Conservation (phyloP, 1,140 invertebrate species). For the Drosophila mauritiana region DNA sequence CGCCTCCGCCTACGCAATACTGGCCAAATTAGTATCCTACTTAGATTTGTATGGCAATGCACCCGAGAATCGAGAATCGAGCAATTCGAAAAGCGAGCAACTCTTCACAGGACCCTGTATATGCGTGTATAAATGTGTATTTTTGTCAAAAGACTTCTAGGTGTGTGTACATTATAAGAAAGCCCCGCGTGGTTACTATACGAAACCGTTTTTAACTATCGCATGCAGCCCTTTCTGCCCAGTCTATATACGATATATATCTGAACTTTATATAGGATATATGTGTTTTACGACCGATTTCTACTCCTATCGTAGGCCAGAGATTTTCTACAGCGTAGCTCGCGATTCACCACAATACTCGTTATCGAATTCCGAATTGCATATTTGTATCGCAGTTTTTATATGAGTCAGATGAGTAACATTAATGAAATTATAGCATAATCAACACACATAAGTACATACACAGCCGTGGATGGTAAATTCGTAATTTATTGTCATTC, state of each 20-base stretch:
- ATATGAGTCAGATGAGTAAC: slow-evolving; percentile 38
- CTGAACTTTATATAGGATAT: slow-evolving; percentile 17
- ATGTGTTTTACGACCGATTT: slow-evolving; percentile 69
- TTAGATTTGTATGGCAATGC: slow-evolving; percentile 50
- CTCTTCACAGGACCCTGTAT: slow-evolving; percentile 64
- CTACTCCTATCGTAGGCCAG: slow-evolving; percentile 46
- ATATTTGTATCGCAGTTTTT: slow-evolving; percentile 39
- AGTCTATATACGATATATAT: slow-evolving; percentile 19
- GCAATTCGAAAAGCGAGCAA: slow-evolving; percentile 14
- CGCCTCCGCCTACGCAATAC: slow-evolving; percentile 53
- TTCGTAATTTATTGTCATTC: slow-evolving; percentile 74
- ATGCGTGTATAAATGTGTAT: slow-evolving; percentile 78
- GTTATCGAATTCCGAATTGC: slow-evolving; percentile 13
- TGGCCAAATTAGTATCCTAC: slow-evolving; percentile 77
- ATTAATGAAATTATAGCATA: slow-evolving; percentile 39
- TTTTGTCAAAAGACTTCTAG: slow-evolving; percentile 73
- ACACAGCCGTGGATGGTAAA: slow-evolving; percentile 18
- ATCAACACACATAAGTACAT: slow-evolving; percentile 11
- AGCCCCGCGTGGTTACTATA: slow-evolving; percentile 11
- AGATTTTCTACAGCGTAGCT: slow-evolving; percentile 70
- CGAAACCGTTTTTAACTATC: slow-evolving; percentile 53
- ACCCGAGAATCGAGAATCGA: slow-evolving; percentile 9
- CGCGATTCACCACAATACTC: slow-evolving; percentile 32
- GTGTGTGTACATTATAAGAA: slow-evolving; percentile 71
- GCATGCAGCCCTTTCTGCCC: slow-evolving; percentile 52